Percentiles rank a stretch among this genome's conserved stretches.
phyloP scores from a whole-genome alignment of 2,113 vertebrate genomes.

The Talpa occidentalis region DNA sequence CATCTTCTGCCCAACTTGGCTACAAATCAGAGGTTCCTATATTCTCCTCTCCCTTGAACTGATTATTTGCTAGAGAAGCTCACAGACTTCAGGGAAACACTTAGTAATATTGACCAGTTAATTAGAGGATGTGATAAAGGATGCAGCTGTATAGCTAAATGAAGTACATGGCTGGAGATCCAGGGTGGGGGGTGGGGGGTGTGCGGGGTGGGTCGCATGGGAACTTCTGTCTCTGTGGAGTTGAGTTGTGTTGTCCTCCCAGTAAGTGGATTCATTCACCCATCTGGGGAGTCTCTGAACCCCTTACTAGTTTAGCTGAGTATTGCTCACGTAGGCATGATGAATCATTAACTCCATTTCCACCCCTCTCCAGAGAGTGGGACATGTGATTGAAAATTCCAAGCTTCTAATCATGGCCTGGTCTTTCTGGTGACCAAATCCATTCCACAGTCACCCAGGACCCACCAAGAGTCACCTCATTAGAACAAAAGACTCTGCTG shows the following conservation, averaged over 20 bases:
- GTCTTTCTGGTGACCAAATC: background rate
- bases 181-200: too few species aligned
- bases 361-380: background rate
- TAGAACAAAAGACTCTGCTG: background rate
- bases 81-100: background rate
- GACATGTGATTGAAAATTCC: background rate
- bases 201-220: too few species aligned
- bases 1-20: background rate
- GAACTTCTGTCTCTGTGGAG: background rate
- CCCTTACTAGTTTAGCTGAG: background rate
- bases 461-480: background rate
- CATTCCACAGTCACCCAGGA: background rate
- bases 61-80: background rate
- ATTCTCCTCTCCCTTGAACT: background rate
- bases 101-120: background rate
- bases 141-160: background rate
- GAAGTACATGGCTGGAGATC: too few species aligned
- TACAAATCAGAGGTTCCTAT: background rate
- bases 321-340: background rate
- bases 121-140: background rate
- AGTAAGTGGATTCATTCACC: background rate
- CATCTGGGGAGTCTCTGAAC: background rate
- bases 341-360: background rate
- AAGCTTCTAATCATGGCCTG: background rate
- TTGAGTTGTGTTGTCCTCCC: background rate